Base-by-base conservation (phyloP, 2,113 vertebrate species). In the Larimichthys polyactis region DNA sequence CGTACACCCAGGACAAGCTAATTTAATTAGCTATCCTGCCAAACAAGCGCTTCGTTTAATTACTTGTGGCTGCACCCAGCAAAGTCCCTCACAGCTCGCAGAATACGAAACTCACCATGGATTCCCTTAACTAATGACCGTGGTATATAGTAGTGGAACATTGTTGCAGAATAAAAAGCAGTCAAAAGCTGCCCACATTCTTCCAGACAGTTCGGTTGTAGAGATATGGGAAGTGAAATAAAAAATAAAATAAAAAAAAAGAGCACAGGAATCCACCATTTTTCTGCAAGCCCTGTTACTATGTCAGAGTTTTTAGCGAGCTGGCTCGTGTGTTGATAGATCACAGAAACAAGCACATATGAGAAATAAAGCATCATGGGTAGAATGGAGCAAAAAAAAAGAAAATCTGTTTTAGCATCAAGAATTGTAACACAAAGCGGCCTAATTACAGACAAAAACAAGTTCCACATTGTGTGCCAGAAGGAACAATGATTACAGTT, bases 21-120 rank as follows among this genome's bases (percentile, higher is more conserved):
- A 95, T 94, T 93, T 89, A 94, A 93, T 95, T 94, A 94, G 89
- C 91, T 90, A 87, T 84, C 81, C 85, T 76, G 87, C 88, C 87
- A 90, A 90, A 89, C 85, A 83, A 85, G 72, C 62, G 71, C 78
- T 78, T 86, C 71, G 87, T 93, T 93, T 91, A 94, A 94, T 95
- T 92, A 95, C 91, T 94, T 73, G 88, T 78, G 71, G 85, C 80
- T 81, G 68, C 86, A 57, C 63, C 51, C 51, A 63, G 78, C 81
- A 90, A 78, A 73, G 83, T 78, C 74, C 71, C 58, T 83, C 69
- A 51, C 81, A 82, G 89, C 83, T 79, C 64, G 71, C 75, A 87
- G 86, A 89, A 76, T 62, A 65, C 77, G 54, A 90, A 90, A 83
- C 65, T 63, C 83, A 84, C 82, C 70, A 60, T 74, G 78, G 78